Percentiles rank a stretch among this genome's conserved stretches.
These are phyloP conservation scores for Diploscapter pachys DNA, from an alignment of 1,140 invertebrate species.

Conservation along the genomic window DNA sequence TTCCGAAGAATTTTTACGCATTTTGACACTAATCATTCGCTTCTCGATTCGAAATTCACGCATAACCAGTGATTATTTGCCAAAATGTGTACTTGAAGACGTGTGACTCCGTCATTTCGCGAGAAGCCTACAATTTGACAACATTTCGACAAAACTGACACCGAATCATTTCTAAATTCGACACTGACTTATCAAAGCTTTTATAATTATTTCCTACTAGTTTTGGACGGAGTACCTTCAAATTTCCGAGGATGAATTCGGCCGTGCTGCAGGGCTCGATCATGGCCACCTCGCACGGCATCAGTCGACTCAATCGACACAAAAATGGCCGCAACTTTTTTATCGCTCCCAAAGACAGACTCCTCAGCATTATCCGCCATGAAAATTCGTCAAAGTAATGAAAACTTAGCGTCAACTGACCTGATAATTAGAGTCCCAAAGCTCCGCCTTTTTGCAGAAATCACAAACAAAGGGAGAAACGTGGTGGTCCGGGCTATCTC, in stretches of 20 bases:
- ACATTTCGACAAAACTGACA: too few relatives aligned
- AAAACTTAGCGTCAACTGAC: neutral
- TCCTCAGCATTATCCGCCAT: slow-evolving; percentile 13
- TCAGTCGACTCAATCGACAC: slow-evolving; percentile 47
- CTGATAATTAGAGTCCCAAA: neutral
- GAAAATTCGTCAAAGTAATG: slow-evolving; percentile 10
- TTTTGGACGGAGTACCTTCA: too few relatives aligned
- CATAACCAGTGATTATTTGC: too few relatives aligned
- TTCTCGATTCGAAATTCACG: too few relatives aligned
- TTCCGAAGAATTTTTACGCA: too few relatives aligned
- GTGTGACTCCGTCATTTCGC: too few relatives aligned
- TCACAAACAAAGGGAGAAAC: neutral
- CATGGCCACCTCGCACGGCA: slow-evolving; percentile 48
- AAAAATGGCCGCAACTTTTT: slow-evolving; percentile 11
- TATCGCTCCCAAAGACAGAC: slow-evolving; percentile 18
- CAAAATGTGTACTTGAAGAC: too few relatives aligned
- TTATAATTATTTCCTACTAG: too few relatives aligned
- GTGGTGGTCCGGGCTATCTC: neutral
- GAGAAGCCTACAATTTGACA: too few relatives aligned
- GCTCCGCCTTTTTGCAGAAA: neutral
- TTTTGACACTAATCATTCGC: too few relatives aligned
- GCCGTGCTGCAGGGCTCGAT: slow-evolving; percentile 47
- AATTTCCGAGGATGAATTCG: slow-evolving; percentile 39
- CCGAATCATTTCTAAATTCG: too few relatives aligned
- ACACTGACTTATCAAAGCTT: too few relatives aligned